phyloP scores from a whole-genome alignment of 2,113 vertebrate genomes.

The Gnathonemus echidnorhynchus region DNA sequence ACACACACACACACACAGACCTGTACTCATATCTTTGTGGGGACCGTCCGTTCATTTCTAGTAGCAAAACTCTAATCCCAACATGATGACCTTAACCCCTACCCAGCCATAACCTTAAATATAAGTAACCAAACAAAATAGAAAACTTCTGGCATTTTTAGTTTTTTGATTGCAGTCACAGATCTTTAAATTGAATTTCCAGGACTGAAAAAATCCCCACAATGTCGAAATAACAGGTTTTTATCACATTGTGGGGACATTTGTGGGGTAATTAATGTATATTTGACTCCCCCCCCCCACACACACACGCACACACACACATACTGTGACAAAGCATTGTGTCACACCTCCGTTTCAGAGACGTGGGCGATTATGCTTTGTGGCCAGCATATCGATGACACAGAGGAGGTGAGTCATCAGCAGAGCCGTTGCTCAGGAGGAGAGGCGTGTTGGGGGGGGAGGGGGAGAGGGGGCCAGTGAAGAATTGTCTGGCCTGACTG shows the following conservation, averaged over 20 bases:
- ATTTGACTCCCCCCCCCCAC: neutral
- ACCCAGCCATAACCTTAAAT: too few species aligned
- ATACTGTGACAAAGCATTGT: neutral
- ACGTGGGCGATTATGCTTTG: neutral
- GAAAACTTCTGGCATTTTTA: too few species aligned
- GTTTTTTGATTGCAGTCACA: too few species aligned
- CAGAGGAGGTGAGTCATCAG: constrained; percentile 44
- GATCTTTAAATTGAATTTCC: too few species aligned
- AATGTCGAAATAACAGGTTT: too few species aligned
- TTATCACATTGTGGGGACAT: too few species aligned
- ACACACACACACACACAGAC: neutral
- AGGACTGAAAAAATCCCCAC: too few species aligned
- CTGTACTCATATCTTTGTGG: neutral
- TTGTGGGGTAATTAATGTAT: too few species aligned
- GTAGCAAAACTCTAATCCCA: too few species aligned
- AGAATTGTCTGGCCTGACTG: constrained; percentile 44
- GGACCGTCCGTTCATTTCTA: neutral
- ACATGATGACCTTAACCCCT: too few species aligned
- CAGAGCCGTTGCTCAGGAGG: constrained; percentile 27
- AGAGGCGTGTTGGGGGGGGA: constrained; percentile 18
- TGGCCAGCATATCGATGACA: constrained; percentile 38
- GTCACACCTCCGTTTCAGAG: constrained; percentile 11
- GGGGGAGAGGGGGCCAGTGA: constrained; percentile 26
- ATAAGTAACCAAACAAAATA: too few species aligned
- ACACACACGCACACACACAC: neutral